phyloP scores from a whole-genome alignment of 2,113 vertebrate species.

The Petrocephalus microphthalmus region DNA sequence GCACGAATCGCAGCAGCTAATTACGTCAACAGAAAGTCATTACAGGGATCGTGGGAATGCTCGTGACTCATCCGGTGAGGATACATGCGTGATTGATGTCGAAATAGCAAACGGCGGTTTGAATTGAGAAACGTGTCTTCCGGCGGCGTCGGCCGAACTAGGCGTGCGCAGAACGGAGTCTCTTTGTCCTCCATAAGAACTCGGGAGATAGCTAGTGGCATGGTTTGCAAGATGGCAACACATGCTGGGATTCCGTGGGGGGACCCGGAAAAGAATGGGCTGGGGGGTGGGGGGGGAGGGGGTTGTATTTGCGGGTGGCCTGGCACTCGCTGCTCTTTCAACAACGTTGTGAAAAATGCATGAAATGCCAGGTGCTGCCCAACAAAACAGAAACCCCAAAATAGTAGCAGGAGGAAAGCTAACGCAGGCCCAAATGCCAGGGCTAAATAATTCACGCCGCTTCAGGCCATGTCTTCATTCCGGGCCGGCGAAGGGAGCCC shows the following conservation, averaged over 20 bases:
- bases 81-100: neutral
- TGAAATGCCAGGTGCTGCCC: slow-evolving; percentile 24
- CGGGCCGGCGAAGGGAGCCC: slow-evolving; percentile 24
- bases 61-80: neutral
- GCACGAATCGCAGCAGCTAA: neutral
- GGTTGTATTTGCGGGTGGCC: neutral
- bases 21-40: neutral
- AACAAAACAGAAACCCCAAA: slow-evolving; percentile 17
- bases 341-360: slow-evolving; percentile 12
- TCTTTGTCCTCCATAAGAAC: slow-evolving; percentile 4
- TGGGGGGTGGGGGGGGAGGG: neutral
- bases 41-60: neutral
- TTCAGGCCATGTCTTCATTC: slow-evolving; percentile 47
- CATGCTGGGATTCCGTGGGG: neutral
- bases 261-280: neutral
- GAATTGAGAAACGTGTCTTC: neutral
- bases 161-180: neutral
- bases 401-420: slow-evolving; percentile 37
- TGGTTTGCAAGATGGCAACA: neutral
- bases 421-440: slow-evolving; percentile 49
- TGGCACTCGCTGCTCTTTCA: neutral
- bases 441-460: slow-evolving; percentile 55
- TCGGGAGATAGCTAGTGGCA: neutral
- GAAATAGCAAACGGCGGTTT: neutral
- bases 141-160: neutral